Evolutionary conservation across 2,888 invertebrate genomes (phyloP), one percentile per base, ranked within the genome.

Genomic region (Empis livida): DNA sequence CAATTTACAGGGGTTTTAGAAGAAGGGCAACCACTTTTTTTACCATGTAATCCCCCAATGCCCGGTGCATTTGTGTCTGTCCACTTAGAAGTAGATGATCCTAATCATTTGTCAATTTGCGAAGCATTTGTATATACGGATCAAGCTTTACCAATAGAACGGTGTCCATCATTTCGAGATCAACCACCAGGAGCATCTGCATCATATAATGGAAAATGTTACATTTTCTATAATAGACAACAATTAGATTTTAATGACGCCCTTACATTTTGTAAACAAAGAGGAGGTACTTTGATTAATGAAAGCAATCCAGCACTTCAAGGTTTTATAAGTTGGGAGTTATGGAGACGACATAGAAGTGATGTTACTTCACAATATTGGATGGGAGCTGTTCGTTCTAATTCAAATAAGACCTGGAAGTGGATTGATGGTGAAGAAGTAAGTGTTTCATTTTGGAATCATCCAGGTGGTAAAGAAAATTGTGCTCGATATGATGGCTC

Each of bases 71-170:
- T 93, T 66, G 92, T 93, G 52, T 90, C 89, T 56, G 90, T 93
- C 0, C 92, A 92, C 61, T 66, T 93, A 48, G 92, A 93, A 71
- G 80, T 83, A 0, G 75, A 81, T 1, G 63, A 72, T 0, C 79
- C 84, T 0, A 83, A 80, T 52, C 87, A 88, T 52, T 72, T 93
- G 13, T 91, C 91, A 0, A 85, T 93, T 11, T 93, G 93, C 64
- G 93, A 93, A 67, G 87, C 92, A 0, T 93, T 93, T 65, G 92
- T 93, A 14, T 93, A 93, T 61, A 93, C 93, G 0, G 93, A 93
- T 68, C 86, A 83, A 69, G 91, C 91, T 0, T 64, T 91, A 51
- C 91, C 91, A 1, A 91, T 93, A 48, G 93, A 93, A 66, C 74
- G 92, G 44, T 93, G 93, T 62, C 93, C 93, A 0, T 87, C 90